Evolutionary conservation across 2,888 invertebrate species (phyloP).

Genomic region (Apotomis betuletana): DNA sequence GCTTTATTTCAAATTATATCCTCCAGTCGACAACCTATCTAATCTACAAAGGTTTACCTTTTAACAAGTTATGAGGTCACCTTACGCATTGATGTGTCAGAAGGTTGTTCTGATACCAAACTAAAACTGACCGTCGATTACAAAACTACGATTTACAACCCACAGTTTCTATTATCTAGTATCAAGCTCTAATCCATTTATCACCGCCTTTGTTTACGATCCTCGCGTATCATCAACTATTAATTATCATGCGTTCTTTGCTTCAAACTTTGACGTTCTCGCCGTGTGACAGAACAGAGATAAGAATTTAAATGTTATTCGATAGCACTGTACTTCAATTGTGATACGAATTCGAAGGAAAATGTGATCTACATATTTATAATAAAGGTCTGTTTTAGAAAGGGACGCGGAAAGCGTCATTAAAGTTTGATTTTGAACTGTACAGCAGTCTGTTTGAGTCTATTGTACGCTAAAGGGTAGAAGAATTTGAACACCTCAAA

Average conservation of each 20-base stretch:
- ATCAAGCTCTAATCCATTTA: conserved; percentile 81
- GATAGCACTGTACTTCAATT: conserved; percentile 65
- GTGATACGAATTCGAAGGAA: conserved; percentile 49
- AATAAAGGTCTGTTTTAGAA: conserved; percentile 47
- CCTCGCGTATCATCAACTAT: conserved; percentile 82
- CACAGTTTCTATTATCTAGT: conserved; percentile 78
- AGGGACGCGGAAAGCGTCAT: conserved; percentile 23
- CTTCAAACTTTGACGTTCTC: conserved; percentile 83
- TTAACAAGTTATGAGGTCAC: background rate
- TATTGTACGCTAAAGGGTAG: conserved; percentile 48
- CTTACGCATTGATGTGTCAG: conserved; percentile 28
- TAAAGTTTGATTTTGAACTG: conserved; percentile 55
- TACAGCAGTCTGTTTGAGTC: conserved; percentile 52
- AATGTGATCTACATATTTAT: conserved; percentile 51
- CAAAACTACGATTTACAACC: conserved; percentile 79
- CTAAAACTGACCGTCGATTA: conserved; percentile 70
- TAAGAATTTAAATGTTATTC: conserved; percentile 83
- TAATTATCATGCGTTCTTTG: conserved; percentile 82
- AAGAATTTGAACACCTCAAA: conserved; percentile 61
- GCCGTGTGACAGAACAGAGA: conserved; percentile 82
- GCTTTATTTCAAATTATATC: no score
- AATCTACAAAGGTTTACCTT: background rate
- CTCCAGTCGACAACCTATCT: background rate
- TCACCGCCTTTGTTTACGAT: conserved; percentile 83
- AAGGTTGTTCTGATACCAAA: conserved; percentile 27